Evolutionary conservation across 2,888 invertebrate species (phyloP).

Genomic region (Tinea pellionella): DNA sequence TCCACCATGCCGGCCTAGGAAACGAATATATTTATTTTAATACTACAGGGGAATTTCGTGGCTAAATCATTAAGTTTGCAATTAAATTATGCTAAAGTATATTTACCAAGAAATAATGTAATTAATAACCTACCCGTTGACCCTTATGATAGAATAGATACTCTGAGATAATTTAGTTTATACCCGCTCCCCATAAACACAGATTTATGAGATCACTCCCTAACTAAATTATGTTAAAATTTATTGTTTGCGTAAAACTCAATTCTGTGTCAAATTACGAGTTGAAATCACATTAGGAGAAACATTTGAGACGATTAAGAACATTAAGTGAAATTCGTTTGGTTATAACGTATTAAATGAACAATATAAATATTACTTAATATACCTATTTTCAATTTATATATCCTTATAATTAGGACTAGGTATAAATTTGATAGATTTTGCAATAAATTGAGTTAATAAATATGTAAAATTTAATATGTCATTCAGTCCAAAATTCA

Average conservation of each 20-base stretch:
- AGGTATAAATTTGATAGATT: too few species aligned
- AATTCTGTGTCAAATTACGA: neutral
- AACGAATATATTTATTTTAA: too few species aligned
- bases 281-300: neutral
- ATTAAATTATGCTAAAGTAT: neutral
- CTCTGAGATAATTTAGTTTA: conserved; percentile 44
- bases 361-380: too few species aligned
- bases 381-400: too few species aligned
- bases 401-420: too few species aligned
- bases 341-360: too few species aligned
- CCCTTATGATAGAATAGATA: conserved; percentile 41
- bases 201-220: conserved; percentile 52
- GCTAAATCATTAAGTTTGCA: neutral
- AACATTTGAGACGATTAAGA: neutral
- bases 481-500: too few species aligned
- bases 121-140: conserved; percentile 24
- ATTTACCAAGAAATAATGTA: neutral
- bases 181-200: conserved; percentile 43
- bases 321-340: neutral
- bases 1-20: too few species aligned
- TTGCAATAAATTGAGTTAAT: too few species aligned
- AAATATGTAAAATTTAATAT: neutral
- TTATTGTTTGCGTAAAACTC: conserved; percentile 8
- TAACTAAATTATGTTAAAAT: conserved; percentile 46
- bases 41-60: neutral